These are phyloP conservation scores for Myrmophylax atrothorax DNA, from an alignment of 2,113 vertebrate genomes.

Conservation along the genomic window DNA sequence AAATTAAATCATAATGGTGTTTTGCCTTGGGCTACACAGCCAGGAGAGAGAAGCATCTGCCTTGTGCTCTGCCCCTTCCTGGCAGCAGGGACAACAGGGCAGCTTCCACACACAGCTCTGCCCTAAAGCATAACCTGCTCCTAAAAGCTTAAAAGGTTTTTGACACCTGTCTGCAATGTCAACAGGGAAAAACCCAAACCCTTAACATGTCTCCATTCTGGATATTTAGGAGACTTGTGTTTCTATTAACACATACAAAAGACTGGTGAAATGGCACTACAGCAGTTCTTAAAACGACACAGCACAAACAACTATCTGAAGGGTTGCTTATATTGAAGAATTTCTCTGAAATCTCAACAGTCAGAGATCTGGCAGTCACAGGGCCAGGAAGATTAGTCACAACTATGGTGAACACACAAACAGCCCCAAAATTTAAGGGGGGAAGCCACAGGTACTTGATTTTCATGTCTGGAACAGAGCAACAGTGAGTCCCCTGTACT, in stretches of 20 bases:
- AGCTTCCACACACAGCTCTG: background rate
- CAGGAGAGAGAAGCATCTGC: background rate
- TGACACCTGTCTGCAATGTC: background rate
- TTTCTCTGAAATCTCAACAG: background rate
- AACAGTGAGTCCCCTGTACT: rapidly evolving
- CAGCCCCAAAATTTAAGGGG: background rate
- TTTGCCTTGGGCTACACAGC: background rate
- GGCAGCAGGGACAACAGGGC: background rate
- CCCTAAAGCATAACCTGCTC: background rate
- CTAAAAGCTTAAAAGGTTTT: background rate
- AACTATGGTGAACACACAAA: background rate
- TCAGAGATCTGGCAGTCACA: background rate
- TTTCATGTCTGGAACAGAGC: background rate
- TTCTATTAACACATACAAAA: background rate
- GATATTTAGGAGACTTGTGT: background rate
- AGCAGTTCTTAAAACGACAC: background rate
- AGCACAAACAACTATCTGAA: background rate
- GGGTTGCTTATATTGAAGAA: background rate
- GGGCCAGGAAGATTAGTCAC: background rate
- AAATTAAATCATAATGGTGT: background rate
- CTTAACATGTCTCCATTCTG: background rate
- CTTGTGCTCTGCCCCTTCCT: background rate
- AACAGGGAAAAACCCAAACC: background rate
- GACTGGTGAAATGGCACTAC: background rate
- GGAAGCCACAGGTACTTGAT: background rate